Evolutionary conservation across 2,797 vertebrate species (phyloP), one percentile per base, ranked within the genome.

Genomic region (Etheostoma perlongum): DNA sequence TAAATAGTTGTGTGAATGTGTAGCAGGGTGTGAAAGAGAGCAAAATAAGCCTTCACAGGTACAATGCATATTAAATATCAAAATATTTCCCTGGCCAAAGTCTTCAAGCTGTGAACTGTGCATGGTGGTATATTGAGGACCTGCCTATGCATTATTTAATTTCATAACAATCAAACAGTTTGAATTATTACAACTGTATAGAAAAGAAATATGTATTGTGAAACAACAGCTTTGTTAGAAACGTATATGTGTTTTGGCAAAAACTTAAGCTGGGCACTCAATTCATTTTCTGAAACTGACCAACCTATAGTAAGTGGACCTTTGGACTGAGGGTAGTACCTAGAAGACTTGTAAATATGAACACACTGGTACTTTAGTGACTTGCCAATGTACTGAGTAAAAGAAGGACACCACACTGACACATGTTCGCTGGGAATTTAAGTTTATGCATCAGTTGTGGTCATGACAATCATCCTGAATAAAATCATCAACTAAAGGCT

Each of bases 401-500:
- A 0, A 25, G 4, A 46, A 36, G 14, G 23, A 36, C 44, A 18
- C 64, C 33, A 18, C 27, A 62, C 44, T 42, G 30, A 51, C 62
- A 60, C 7, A 25, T 40, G 54, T 8, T 27, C 27, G 46, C 49
- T 46, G 49, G 14, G 33, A 57, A 55, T 74, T 40, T n/a, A 42
- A 67, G 42, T 12, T 52, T 7, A 57, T 40, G 21, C 23, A 70
- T 66, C 51, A 59, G 48, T 21, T 33, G 48, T 27, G 23, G 15
- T 67, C 47, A 55, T 69, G 52, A 21, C 36, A 77, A 21, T 27
- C 51, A 33, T 67, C 46, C 52, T 67, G 0, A 0, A 49, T 82
- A 52, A 76, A 76, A 72, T 44, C 63, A 67, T 57, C 44, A 27
- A 8, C 55, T 63, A 21, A 72, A 36, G 51, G 52, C 67, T 76